Conservation (phyloP, 2,113 vertebrate species). For the Neolamprologus falcicula region DNA sequence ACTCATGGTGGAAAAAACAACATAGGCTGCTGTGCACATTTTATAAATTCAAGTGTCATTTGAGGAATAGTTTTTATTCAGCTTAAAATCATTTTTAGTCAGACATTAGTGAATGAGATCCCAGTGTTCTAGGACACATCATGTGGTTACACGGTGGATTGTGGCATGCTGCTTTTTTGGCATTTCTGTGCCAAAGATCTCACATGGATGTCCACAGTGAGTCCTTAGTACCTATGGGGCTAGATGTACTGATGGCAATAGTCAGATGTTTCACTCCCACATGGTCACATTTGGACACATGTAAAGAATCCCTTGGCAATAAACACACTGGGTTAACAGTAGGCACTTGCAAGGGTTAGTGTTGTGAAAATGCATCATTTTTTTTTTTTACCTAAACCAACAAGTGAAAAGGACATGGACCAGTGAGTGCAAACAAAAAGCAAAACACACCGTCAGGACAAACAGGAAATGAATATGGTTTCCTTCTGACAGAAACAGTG, state of each 20-base stretch:
- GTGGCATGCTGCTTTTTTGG: not conserved
- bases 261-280: not conserved
- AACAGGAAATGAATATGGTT: not conserved
- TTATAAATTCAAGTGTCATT: not conserved
- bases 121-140: not conserved
- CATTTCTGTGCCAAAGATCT: not conserved
- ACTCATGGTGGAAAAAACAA: not conserved
- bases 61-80: not conserved
- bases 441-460: fast-evolving
- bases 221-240: not conserved
- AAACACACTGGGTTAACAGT: not conserved
- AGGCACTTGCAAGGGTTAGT: not conserved
- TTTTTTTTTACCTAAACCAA: not conserved
- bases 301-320: not conserved
- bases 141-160: not conserved
- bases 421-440: not conserved
- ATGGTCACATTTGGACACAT: not conserved
- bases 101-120: not conserved
- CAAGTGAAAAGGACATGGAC: not conserved
- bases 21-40: not conserved
- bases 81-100: not conserved
- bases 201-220: not conserved
- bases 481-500: not conserved
- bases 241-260: not conserved
- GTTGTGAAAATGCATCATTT: fast-evolving